Evolutionary conservation across 2,113 vertebrate genomes (phyloP), one percentile per base, ranked within the genome.

Genomic region (Lagopus muta): DNA sequence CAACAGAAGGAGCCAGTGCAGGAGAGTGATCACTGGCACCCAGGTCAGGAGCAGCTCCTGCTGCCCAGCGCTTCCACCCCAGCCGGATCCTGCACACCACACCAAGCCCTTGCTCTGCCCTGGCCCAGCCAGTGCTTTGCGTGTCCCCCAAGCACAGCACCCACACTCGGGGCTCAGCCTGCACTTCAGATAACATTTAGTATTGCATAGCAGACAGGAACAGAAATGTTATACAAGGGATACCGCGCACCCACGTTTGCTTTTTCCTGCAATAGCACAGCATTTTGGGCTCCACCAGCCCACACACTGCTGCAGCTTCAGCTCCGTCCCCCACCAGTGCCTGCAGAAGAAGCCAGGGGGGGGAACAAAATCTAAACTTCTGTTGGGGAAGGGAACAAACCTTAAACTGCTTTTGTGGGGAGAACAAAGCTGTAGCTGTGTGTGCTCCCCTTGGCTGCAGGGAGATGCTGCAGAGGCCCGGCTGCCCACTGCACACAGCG

Each of bases 91-190:
- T 55, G 70, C 30, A 6, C 15, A 3, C 42, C 47, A 28, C 47
- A 4, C 11, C 0, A 27, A 12, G 0, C 64, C 38, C 64, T 43
- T 27, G 3, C 43, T 21, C 50, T 1, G 1, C 34, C 30, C 18
- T 1, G 0, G 42, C 18, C 64, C 24, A 43, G 28, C 8, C 2
- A 27, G 52, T 28, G 52, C 27, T 54, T 54, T 22, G 52, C 60
- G 19, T 78, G 65, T 54, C 45, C 16, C 15, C 8, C 1, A 1
- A 65, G 72, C 4, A 1, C 52, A 32, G 77, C 36, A 3, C 64
- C 69, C 71, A 55, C 22, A 2, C 83, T 15, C 34, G 5, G 4
- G 47, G 66, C 73, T 48, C 60, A 6, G 4, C 17, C 73, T 67
- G 85, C 45, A 2, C 67, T 66, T 72, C 54, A 48, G 85, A 67